Percentiles rank a stretch among this genome's conserved stretches.
These are phyloP conservation scores for Melitaea athalia DNA, from an alignment of 2,888 invertebrate species.

Conservation along the genomic window DNA sequence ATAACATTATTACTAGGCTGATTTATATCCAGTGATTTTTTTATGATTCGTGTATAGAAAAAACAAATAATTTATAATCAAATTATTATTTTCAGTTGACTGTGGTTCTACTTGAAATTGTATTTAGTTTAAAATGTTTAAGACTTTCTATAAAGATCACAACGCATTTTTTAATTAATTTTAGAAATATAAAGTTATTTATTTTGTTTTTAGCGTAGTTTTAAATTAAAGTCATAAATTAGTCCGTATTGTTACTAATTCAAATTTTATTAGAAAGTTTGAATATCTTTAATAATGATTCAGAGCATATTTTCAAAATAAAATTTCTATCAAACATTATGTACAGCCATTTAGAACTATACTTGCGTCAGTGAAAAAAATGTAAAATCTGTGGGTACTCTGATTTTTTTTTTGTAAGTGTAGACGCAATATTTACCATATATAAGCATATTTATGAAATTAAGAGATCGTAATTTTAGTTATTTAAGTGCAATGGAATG, in stretches of 20 bases:
- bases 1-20: no score
- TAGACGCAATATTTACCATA: background rate
- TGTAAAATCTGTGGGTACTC: background rate
- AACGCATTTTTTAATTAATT: no score
- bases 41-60: no score
- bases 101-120: background rate
- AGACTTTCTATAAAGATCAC: no score
- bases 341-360: background rate
- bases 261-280: background rate
- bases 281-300: background rate
- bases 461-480: background rate
- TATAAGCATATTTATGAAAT: background rate
- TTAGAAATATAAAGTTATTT: background rate
- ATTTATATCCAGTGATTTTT: no score
- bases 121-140: no score
- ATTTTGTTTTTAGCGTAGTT: background rate
- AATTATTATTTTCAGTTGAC: no score
- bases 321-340: background rate
- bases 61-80: no score
- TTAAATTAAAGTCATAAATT: background rate
- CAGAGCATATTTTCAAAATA: background rate
- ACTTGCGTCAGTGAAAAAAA: background rate
- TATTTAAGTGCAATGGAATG: background rate
- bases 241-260: background rate
- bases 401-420: slow-evolving; percentile 1